phyloP scores from a whole-genome alignment of 2,888 invertebrate genomes.

The Choreutis nemorana region DNA sequence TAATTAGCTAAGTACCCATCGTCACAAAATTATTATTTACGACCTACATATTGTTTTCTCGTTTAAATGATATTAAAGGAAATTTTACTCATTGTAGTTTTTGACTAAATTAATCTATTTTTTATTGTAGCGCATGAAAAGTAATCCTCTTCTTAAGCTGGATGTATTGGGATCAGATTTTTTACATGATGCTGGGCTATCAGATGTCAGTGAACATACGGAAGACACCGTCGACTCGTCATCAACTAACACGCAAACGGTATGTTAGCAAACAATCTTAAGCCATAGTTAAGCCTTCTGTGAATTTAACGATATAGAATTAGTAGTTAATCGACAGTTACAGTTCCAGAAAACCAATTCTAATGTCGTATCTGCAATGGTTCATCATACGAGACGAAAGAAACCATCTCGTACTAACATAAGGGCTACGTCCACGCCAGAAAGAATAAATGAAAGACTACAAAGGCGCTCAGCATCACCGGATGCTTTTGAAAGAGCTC shows the following conservation, averaged over 20 bases:
- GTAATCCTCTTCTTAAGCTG: slow-evolving; percentile 46
- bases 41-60: not conserved
- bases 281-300: not conserved
- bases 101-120: not conserved
- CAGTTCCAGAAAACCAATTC: slow-evolving; percentile 47
- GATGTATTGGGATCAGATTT: slow-evolving; percentile 37
- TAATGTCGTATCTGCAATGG: slow-evolving; percentile 48
- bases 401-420: slow-evolving; percentile 37
- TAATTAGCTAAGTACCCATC: too few relatives aligned
- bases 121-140: slow-evolving; percentile 44
- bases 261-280: slow-evolving; percentile 12
- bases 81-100: too few relatives aligned
- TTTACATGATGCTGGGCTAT: slow-evolving; percentile 38
- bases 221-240: slow-evolving; percentile 45
- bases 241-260: slow-evolving; percentile 34
- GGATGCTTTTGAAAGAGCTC: slow-evolving; percentile 48
- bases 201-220: slow-evolving; percentile 46
- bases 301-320: slow-evolving; percentile 1
- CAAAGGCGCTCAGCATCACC: slow-evolving; percentile 49
- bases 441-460: slow-evolving; percentile 32
- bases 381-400: slow-evolving; percentile 49
- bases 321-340: not conserved
- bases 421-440: slow-evolving; percentile 29
- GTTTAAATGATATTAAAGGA: slow-evolving; percentile 2
- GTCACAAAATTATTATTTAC: not conserved